Evolutionary conservation across 2,888 invertebrate genomes (phyloP), one percentile per base, ranked within the genome.

Genomic region (Drosophila greeni): DNA sequence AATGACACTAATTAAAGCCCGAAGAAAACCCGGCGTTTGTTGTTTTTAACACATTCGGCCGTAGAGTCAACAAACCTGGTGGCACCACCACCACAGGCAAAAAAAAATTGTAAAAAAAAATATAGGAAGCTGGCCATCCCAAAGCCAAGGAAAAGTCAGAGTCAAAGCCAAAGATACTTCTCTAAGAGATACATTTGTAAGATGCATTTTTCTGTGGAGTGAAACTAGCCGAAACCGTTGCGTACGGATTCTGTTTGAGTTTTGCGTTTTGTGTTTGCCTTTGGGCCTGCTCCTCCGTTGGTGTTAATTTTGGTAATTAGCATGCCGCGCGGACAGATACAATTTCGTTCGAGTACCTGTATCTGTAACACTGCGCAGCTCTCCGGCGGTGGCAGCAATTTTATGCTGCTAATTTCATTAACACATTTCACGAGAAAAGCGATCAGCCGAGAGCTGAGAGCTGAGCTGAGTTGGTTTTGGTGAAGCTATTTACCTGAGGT

Each of bases 1-100:
- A 85, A 86, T 85, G 78, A 80, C 85, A 85, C 86, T 86, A 86
- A 86, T 86, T 86, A 86, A 86, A 83, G n/a, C 74, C 45, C 70
- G 73, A 82, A 85, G 86, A 86, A 84, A 86, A 79, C 75, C 56
- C 55, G 36, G 60, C 51, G 62, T 60, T 61, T 62, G 60, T 62
- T 62, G 60, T 62, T 70, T 73, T 81, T 86, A 84, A 82, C 85
- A 85, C 79, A 77, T 75, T 60, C 71, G 68, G 52, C 45, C 40
- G 60, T 29, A 49, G 60, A 61, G 60, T 67, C 70, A 68, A 70
- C 49, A 70, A 62, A 68, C 58, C 45, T 37, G 34, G 45, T 37
- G 34, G 49, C 55, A 55, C 37, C 53, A 66, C 39, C 29, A 54
- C 31, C 24, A 33, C 51, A 62, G 49, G 36, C 16, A 56, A 20